Base-by-base conservation (phyloP, 2,888 invertebrate species). In the Coleophora flavipennella region DNA sequence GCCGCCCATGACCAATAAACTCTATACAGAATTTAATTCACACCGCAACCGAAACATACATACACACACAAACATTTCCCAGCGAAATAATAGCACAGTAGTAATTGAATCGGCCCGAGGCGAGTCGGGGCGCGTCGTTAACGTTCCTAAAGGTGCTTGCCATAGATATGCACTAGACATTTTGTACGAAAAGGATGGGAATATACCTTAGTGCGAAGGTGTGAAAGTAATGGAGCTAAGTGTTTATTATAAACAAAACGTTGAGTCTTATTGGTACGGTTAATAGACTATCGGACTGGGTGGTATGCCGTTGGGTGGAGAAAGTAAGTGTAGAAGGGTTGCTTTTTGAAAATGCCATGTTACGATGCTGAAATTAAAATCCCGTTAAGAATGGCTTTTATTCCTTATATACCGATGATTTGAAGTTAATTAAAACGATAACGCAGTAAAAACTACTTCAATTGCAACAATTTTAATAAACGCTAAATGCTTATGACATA, bases 81-180 rank as follows among this genome's bases (percentile, higher is more conserved):
- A 74, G 4, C 73, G 70, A 74, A 77, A 81, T 81, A 81, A 81
- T 81, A 80, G 77, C 71, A 76, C 76, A 72, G 79, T 80, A 78
- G 83, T 84, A 84, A 84, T 84, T 81, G 83, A 81, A 81, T 84
- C 81, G 78, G 81, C 83, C 81, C 74, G 71, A 71, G 80, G 83
- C 81, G 67, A 68, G 72, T 74, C 75, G 73, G 78, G 76, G 63
- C 65, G 62, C 64, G 75, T 74, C 77, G 77, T 81, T 81, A 79
- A 79, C 80, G 81, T 77, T 78, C 80, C 74, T 76, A 69, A 70
- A 75, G 80, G 75, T 70, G 66, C 68, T 69, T 59, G 61, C 59
- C 68, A 69, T 70, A 66, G 72, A 72, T 71, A 43, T 42, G 33
- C 40, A 38, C 51, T 52, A 71, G 70, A 75, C 77, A 70, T 71